Conservation (phyloP, 37 sponge, comb jelly and placozoan species). For the Oopsacas minuta region DNA sequence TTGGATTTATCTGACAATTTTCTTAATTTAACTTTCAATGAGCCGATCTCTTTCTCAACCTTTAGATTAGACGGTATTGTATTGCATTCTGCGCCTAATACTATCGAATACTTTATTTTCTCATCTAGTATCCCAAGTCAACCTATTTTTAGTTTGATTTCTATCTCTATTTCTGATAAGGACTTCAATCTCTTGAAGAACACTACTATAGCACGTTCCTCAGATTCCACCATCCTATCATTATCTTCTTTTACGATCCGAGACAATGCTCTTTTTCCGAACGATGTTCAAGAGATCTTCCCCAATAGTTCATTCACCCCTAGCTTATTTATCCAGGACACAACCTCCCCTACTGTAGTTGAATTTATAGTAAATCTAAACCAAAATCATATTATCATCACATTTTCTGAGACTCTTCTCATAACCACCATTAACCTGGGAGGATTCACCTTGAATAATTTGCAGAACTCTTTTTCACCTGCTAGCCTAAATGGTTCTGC, state of each 20-base stretch:
- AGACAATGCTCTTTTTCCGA: constrained; percentile 46
- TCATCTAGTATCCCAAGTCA: constrained; percentile 31
- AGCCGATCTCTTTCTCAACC: background rate
- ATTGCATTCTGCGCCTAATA: constrained; percentile 23
- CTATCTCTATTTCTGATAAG: constrained; percentile 27
- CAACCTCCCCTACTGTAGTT: background rate
- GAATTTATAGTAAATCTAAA: constrained; percentile 48
- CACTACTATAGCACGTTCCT: constrained; percentile 13
- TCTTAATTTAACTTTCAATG: background rate
- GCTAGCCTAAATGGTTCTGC: background rate
- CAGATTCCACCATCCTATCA: constrained; percentile 26
- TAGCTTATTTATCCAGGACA: background rate
- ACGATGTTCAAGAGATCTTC: constrained; percentile 28
- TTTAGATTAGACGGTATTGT: background rate
- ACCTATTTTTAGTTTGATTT: constrained; percentile 22
- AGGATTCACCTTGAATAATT: background rate
- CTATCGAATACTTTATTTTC: constrained; percentile 35
- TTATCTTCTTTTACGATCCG: constrained; percentile 28
- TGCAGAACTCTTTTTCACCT: background rate
- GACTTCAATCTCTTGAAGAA: constrained; percentile 55
- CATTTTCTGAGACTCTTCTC: constrained; percentile 45
- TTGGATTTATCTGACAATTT: constrained; percentile 13
- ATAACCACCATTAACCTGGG: background rate
- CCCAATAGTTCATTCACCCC: background rate
- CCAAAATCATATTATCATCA: constrained; percentile 24